Percentiles rank a stretch among this genome's conserved stretches.
These are phyloP conservation scores for Synanthedon myopaeformis DNA, from an alignment of 2,888 invertebrate species.

Conservation along the genomic window DNA sequence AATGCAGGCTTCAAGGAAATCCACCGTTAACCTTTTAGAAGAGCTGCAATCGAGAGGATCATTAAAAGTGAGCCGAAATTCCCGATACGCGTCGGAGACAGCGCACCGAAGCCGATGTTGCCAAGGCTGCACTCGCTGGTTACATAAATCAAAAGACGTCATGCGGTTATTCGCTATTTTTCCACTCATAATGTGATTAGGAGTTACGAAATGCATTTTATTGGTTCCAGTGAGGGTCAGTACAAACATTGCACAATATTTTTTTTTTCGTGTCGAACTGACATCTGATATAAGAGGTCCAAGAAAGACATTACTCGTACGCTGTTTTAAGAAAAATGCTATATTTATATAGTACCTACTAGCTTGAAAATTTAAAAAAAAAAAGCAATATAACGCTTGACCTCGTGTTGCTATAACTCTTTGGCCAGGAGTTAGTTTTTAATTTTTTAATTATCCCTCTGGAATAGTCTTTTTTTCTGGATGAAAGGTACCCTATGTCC, in stretches of 20 bases:
- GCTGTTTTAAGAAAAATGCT: too few relatives aligned
- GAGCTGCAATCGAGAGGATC: background rate
- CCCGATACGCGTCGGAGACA: background rate
- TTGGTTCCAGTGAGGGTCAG: constrained; percentile 17
- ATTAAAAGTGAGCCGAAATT: background rate
- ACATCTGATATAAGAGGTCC: too few relatives aligned
- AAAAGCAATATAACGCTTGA: too few relatives aligned
- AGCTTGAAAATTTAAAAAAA: too few relatives aligned
- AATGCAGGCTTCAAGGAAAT: background rate
- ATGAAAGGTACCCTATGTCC: too few relatives aligned
- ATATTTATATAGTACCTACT: too few relatives aligned
- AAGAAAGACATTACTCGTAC: too few relatives aligned
- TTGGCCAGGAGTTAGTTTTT: too few relatives aligned
- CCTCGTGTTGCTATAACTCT: too few relatives aligned
- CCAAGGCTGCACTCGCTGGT: constrained; percentile 8
- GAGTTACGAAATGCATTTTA: constrained; percentile 48
- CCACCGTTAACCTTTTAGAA: background rate
- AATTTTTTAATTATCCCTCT: too few relatives aligned
- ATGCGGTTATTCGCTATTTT: constrained; percentile 41
- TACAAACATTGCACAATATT: constrained; percentile 1
- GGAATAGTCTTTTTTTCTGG: too few relatives aligned
- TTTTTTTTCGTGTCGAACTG: too few relatives aligned
- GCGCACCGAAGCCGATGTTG: background rate
- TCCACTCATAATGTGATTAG: constrained; percentile 35
- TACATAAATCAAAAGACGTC: constrained; percentile 35